Conservation (phyloP, 2,797 vertebrate species). For the Anableps anableps region DNA sequence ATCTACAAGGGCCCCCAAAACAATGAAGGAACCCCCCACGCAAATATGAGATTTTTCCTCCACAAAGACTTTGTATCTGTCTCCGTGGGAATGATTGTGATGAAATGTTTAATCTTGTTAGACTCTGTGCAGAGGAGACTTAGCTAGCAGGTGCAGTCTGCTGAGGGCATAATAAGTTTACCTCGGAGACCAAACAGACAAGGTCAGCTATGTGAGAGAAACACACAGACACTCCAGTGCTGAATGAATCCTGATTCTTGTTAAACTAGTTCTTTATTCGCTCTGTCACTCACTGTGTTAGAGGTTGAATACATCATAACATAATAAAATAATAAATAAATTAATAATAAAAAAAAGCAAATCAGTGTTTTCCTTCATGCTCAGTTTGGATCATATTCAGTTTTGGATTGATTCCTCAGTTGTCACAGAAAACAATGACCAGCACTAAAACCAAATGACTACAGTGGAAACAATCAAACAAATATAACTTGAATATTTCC, state of each 20-base stretch:
- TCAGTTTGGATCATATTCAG: background rate
- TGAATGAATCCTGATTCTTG: conserved; percentile 2
- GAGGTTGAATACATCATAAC: background rate
- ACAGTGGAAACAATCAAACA: background rate
- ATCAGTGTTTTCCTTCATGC: background rate
- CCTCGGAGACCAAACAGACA: conserved; percentile 67
- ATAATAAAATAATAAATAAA: background rate
- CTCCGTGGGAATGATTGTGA: conserved; percentile 27
- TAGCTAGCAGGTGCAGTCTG: conserved; percentile 41
- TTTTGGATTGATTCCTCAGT: too few species aligned
- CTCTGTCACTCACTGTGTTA: background rate
- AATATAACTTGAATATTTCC: background rate
- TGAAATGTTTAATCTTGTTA: conserved; percentile 60
- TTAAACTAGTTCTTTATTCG: background rate
- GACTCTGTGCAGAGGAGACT: conserved; percentile 8
- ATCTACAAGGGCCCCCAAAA: conserved; percentile 34
- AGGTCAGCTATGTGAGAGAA: conserved; percentile 54
- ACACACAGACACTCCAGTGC: conserved; percentile 30
- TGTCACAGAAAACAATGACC: too few species aligned
- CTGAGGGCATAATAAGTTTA: conserved; percentile 50
- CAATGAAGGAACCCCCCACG: conserved; percentile 45
- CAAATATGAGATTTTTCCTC: conserved; percentile 47
- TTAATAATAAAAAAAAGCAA: background rate
- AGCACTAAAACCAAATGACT: background rate
- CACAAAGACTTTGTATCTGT: conserved; percentile 48